phyloP scores from a whole-genome alignment of 2,113 vertebrate genomes.

The Callionymus lyra region DNA sequence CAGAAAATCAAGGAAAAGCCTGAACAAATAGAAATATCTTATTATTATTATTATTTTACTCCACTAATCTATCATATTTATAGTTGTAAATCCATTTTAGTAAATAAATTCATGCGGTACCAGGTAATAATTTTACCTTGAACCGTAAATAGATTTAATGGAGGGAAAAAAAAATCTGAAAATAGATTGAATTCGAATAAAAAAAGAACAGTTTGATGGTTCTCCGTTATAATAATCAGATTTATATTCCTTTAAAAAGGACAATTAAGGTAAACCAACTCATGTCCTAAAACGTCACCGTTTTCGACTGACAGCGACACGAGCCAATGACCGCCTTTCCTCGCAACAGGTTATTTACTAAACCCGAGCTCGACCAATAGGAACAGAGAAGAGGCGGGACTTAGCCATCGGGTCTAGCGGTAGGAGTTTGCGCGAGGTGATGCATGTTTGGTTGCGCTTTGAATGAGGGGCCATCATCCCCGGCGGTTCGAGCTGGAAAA shows the following conservation, averaged over 20 bases:
- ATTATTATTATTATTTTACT: no score
- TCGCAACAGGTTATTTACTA: slow-evolving; percentile 19
- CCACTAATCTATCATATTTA: no score
- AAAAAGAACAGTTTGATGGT: background rate
- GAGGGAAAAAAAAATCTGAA: background rate
- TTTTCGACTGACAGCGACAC: slow-evolving; percentile 14
- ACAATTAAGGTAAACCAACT: slow-evolving; percentile 34
- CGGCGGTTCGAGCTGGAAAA: slow-evolving; percentile 55
- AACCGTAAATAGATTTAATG: no score
- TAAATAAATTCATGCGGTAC: no score
- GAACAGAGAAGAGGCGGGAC: slow-evolving; percentile 20
- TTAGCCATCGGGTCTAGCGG: slow-evolving; percentile 1
- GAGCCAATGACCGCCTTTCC: slow-evolving; percentile 25
- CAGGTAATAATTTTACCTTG: no score
- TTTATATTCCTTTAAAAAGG: slow-evolving; percentile 10
- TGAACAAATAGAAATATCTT: no score
- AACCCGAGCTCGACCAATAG: slow-evolving; percentile 42
- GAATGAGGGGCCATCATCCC: slow-evolving; percentile 65
- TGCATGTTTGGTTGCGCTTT: slow-evolving; percentile 64
- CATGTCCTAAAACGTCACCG: slow-evolving; percentile 19
- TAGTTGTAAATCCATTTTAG: no score
- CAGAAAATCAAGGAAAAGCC: no score
- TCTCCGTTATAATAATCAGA: background rate
- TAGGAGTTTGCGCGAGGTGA: slow-evolving; percentile 20
- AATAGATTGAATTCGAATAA: background rate